Percentiles rank a stretch among this genome's conserved stretches.
These are phyloP conservation scores for Rhadinocentrus ornatus DNA, from an alignment of 2,797 vertebrate genomes.

Conservation along the genomic window DNA sequence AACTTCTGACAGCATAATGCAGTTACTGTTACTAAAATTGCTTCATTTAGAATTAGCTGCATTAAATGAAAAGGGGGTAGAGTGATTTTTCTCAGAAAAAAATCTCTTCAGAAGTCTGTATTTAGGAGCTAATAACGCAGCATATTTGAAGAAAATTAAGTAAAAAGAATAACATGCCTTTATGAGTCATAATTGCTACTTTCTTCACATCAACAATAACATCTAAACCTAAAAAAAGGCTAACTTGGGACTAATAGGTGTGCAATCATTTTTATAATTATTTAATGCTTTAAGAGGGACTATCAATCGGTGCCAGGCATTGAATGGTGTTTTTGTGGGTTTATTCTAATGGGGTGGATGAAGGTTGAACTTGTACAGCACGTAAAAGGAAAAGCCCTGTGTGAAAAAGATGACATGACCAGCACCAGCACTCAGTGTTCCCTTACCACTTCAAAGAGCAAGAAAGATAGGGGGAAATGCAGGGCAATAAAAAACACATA, in stretches of 20 bases:
- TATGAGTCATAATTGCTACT: not conserved
- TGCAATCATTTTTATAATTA: not conserved
- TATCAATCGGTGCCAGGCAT: no score
- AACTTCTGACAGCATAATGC: no score
- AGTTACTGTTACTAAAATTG: no score
- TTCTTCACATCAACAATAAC: not conserved
- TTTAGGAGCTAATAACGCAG: not conserved
- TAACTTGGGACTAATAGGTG: not conserved
- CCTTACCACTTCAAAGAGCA: constrained; percentile 47
- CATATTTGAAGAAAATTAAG: not conserved
- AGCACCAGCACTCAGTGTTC: constrained; percentile 46
- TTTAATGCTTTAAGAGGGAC: no score
- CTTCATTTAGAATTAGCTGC: no score
- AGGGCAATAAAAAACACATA: constrained; percentile 60
- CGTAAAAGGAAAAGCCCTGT: constrained; percentile 20
- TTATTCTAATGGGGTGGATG: constrained; percentile 2
- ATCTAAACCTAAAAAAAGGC: not conserved
- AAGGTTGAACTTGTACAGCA: not conserved
- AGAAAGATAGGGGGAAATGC: constrained; percentile 36
- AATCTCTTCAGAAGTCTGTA: no score
- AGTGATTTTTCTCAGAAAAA: not conserved
- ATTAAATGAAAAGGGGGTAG: no score
- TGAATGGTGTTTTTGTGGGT: constrained; percentile 1
- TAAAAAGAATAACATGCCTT: not conserved
- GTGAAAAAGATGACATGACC: constrained; percentile 32